These are phyloP conservation scores for Cherax quadricarinatus DNA, from an alignment of 1,140 invertebrate genomes.

Conservation along the genomic window DNA sequence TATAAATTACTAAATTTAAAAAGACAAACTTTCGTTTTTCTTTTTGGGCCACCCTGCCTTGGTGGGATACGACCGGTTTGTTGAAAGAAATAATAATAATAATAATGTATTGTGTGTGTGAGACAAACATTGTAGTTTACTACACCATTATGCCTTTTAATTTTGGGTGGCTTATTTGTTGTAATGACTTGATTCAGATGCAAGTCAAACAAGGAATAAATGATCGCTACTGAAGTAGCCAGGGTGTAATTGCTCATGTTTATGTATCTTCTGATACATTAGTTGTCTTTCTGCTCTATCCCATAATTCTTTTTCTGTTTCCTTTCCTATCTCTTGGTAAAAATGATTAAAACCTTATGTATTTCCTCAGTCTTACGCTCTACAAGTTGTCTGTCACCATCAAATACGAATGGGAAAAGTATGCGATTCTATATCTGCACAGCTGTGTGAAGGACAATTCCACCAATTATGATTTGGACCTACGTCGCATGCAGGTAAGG, in stretches of 20 bases:
- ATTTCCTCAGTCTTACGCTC: slow-evolving; percentile 10
- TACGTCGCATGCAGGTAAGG: slow-evolving; percentile 37
- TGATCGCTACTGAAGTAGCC: too few relatives aligned
- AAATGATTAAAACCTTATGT: neutral
- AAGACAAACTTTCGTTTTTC: too few relatives aligned
- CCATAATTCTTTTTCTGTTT: too few relatives aligned
- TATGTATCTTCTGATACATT: too few relatives aligned
- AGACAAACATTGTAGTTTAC: neutral
- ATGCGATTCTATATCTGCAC: neutral
- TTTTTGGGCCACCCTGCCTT: too few relatives aligned
- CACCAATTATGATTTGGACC: slow-evolving; percentile 3
- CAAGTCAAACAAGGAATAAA: too few relatives aligned
- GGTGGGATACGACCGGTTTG: too few relatives aligned
- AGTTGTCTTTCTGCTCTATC: too few relatives aligned
- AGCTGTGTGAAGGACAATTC: slow-evolving; percentile 4
- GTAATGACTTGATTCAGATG: too few relatives aligned
- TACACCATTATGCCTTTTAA: neutral
- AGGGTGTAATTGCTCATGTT: too few relatives aligned
- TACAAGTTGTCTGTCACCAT: neutral
- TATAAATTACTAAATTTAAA: too few relatives aligned
- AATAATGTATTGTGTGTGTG: neutral
- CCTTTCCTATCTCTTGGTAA: too few relatives aligned
- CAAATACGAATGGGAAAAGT: neutral
- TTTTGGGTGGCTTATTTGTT: neutral
- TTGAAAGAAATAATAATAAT: neutral